Evolutionary conservation across 2,113 vertebrate species (phyloP), one percentile per base, ranked within the genome.

Genomic region (Abramis brama): DNA sequence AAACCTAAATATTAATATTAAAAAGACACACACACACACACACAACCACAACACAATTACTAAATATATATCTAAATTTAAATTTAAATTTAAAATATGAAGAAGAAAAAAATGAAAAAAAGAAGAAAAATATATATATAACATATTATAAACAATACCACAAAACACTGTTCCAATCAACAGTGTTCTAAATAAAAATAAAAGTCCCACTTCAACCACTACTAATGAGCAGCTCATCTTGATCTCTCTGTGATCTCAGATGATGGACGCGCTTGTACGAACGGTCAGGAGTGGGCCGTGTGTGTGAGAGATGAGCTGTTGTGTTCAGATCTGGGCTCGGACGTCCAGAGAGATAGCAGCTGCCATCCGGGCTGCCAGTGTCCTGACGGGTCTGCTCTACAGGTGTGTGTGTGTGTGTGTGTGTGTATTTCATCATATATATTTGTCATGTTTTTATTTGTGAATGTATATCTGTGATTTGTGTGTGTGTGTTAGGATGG

Each of bases 281-380:
- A 19, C 0, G 96, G 92, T n/a, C 95, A 96, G 91, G 77, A 84
- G 83, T 97, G 97, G 97, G 92, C 87, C 50, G 91, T 89, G 15
- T 97, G 97, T 59, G 84, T 94, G 27, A 90, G 74, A 11, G 93
- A 93, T 3, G 88, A 93, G 0, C 92, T 95, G 23, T 93, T 95
- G 0, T 98, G 96, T 33, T 90, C 94, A 2, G 96, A 97, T 85
- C 89, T 97, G 52, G 89, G 90, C 0, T 11, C 81, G 17, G 90
- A 89, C 0, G 50, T 88, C 0, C 85, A 91, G 71, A 83, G 85
- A 52, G 95, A 92, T 86, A 17, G 45, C 21, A 79, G 70, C 71
- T 97, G 97, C 87, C 95, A 88, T 0, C 88, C 95, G 0, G 96
- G 97, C 78, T 97, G 97, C 89, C 95, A 94, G 91, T 98, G 97